These are phyloP conservation scores for Phoxinus dragarum DNA, from an alignment of 2,797 vertebrate species.

Conservation along the genomic window DNA sequence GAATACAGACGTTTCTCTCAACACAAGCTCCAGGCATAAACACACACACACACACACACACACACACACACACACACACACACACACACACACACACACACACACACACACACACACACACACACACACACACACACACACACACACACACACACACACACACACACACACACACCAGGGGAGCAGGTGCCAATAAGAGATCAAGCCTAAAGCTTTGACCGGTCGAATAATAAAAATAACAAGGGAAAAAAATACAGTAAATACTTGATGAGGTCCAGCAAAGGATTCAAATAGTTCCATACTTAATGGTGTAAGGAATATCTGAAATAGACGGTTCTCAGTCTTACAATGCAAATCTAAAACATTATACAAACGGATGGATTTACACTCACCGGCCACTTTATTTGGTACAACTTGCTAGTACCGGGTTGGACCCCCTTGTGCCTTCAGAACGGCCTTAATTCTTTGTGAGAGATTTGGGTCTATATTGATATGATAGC, in stretches of 20 bases:
- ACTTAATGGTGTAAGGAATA: not conserved
- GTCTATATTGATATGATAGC: not conserved
- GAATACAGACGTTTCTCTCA: constrained; percentile 32
- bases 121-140: constrained; percentile 32
- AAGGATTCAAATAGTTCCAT: not conserved
- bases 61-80: constrained; percentile 31
- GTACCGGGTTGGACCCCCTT: not conserved
- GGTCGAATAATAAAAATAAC: constrained; percentile 4
- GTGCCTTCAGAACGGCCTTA: not conserved
- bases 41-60: constrained; percentile 29
- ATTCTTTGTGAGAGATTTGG: not conserved
- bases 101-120: constrained; percentile 21
- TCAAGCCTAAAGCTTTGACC: constrained; percentile 12
- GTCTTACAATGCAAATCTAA: not conserved
- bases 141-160: too few relatives aligned
- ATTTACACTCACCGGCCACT: not conserved
- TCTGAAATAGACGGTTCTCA: not conserved
- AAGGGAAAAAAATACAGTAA: not conserved
- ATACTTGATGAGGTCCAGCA: constrained; percentile 7
- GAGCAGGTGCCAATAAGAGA: constrained; percentile 30
- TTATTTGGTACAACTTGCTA: not conserved
- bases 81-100: constrained; percentile 43
- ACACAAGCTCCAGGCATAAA: constrained; percentile 41
- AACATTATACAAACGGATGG: not conserved
- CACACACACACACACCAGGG: too few relatives aligned